Percentiles rank a stretch among this genome's conserved stretches.
phyloP scores from a whole-genome alignment of 2,888 invertebrate species.

The Pammene aurita region DNA sequence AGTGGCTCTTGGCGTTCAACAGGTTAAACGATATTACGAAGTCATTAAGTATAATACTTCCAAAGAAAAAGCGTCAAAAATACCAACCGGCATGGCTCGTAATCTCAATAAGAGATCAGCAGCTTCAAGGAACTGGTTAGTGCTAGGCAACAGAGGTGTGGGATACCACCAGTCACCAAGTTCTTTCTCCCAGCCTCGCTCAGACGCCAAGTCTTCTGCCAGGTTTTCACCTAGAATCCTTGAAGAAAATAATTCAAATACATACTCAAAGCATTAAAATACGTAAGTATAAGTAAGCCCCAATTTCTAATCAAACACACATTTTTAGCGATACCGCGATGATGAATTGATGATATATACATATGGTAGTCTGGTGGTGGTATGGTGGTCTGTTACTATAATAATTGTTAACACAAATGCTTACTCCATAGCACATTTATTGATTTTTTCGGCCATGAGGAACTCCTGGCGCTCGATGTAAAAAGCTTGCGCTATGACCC shows the following conservation, averaged over 20 bases:
- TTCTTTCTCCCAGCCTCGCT: slow-evolving; percentile 66
- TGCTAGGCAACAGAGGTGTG: slow-evolving; percentile 62
- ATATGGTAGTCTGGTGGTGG: too few relatives aligned
- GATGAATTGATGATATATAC: too few relatives aligned
- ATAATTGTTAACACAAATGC: too few relatives aligned
- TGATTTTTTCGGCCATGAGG: slow-evolving; percentile 61
- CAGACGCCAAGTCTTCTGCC: slow-evolving; percentile 46
- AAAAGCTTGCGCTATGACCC: slow-evolving; percentile 63
- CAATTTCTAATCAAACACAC: too few relatives aligned
- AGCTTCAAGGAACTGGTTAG: slow-evolving; percentile 64
- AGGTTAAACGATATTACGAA: too few relatives aligned
- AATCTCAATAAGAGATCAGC: slow-evolving; percentile 70
- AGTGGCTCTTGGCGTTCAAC: too few relatives aligned
- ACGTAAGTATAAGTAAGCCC: too few relatives aligned
- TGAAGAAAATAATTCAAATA: neutral
- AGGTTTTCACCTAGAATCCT: slow-evolving; percentile 47
- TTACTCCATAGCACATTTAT: slow-evolving; percentile 57
- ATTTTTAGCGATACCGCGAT: too few relatives aligned
- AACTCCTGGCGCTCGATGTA: slow-evolving; percentile 61
- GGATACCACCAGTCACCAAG: slow-evolving; percentile 78
- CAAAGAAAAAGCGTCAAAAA: neutral
- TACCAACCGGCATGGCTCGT: slow-evolving; percentile 60
- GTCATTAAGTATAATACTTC: too few relatives aligned
- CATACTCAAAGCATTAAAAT: neutral
- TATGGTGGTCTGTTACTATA: too few relatives aligned